These are phyloP conservation scores for Erythrocebus patas DNA, from an alignment of 2,113 vertebrate species.

Conservation along the genomic window DNA sequence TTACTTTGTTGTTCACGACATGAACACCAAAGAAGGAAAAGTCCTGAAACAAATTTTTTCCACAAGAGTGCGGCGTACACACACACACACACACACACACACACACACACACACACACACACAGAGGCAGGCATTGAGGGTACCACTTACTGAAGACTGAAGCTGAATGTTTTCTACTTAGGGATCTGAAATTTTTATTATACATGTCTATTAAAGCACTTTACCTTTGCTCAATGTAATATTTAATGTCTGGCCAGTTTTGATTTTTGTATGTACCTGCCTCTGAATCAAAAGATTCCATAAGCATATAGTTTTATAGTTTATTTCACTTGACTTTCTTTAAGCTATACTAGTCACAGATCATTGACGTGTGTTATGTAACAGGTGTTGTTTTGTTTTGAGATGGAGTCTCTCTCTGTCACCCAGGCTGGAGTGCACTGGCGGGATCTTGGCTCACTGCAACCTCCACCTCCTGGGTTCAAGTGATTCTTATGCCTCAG, in stretches of 20 bases:
- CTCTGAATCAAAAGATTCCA: not conserved
- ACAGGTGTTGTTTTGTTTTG: not conserved
- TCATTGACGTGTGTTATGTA: not conserved
- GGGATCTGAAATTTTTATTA: not conserved
- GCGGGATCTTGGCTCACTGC: too few species aligned
- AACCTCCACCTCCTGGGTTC: too few species aligned
- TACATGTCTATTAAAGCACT: not conserved
- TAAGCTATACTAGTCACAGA: not conserved
- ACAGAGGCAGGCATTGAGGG: not conserved
- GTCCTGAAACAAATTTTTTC: not conserved
- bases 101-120: not conserved
- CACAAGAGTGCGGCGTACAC: fast-evolving
- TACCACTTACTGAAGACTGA: not conserved
- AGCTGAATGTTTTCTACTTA: not conserved
- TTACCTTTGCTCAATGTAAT: not conserved
- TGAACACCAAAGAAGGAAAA: not conserved
- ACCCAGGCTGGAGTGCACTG: too few species aligned
- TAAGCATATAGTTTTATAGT: not conserved
- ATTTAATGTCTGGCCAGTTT: constrained; percentile 3
- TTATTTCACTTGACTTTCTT: constrained; percentile 2
- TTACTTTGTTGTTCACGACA: not conserved
- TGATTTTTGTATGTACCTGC: not conserved
- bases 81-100: not conserved
- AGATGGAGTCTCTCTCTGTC: too few species aligned
- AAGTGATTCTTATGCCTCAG: too few species aligned